Evolutionary conservation across 53 echinoderm and acorn worm genomes (phyloP), one percentile per base, ranked within the genome.

Genomic region (Crossaster papposus): DNA sequence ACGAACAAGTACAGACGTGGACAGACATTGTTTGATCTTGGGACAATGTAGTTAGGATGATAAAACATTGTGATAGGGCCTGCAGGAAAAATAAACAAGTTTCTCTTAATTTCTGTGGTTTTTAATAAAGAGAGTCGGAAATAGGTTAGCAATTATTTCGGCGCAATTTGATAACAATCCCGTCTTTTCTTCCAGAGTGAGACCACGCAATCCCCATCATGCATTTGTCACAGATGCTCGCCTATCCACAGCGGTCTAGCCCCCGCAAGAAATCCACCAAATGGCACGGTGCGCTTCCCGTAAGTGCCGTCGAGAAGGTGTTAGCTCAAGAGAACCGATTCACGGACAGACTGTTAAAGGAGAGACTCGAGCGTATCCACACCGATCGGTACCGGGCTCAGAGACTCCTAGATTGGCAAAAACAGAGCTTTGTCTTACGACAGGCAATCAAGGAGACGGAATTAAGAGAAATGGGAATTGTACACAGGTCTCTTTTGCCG

Each of bases 391-490:
- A 90, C 65, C 92, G 92, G 50, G 90, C 92, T 37, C 83, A 94
- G 85, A 88, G 90, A 24, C 91, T 94, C 4, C 88, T 96, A n/a
- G 92, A 86, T 31, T 92, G 95, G 95, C 96, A 96, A 51, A 83
- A 94, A 64, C 96, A 95, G 89, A 89, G 94, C 51, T 96, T 96
- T 78, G 91, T 96, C 37, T 72, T 96, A 9, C 83, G 79, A 28
- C 94, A 95, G 51, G 96, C 96, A 0, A 90, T 93, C 30, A 96
- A 95, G 83, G 96, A 96, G 83, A 95, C 95, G 17, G 96, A 96
- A 65, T 78, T 96, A 14, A 94, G 96, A 6, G 96, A 96, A 73
- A 91, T 95, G 89, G 89, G 92, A 29, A 81, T 96, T 13, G 36
- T 89, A 24, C 96, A 96, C 89, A 89, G 89, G 24, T 95, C 96